A percentile compares a stretch with the other conserved stretches of the same genome.
Conservation (phyloP, 2,797 vertebrate genomes). For the Clamator glandarius region DNA sequence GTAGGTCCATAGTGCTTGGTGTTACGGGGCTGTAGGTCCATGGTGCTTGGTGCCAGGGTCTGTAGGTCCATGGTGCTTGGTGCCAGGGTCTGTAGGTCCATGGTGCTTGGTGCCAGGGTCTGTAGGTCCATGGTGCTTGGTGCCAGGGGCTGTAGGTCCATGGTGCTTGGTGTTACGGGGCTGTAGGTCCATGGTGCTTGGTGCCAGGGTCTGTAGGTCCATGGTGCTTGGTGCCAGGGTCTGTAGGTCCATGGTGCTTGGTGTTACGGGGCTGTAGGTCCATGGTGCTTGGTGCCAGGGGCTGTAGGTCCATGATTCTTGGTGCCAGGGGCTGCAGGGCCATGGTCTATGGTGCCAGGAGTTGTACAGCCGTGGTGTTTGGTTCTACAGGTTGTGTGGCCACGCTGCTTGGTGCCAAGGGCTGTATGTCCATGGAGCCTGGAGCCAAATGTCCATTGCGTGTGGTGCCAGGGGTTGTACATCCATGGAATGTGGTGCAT, state of each 20-base stretch:
- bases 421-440: too few species aligned
- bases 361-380: not conserved
- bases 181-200: rapidly evolving
- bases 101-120: not conserved
- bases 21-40: too few species aligned
- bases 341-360: too few species aligned
- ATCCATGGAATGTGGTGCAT: rapidly evolving
- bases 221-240: rapidly evolving
- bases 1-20: rapidly evolving
- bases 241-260: rapidly evolving
- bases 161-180: rapidly evolving
- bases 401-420: not conserved
- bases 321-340: not conserved
- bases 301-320: rapidly evolving
- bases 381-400: not conserved
- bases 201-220: rapidly evolving
- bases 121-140: not conserved
- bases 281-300: not conserved
- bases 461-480: rapidly evolving
- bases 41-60: too few species aligned
- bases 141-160: rapidly evolving
- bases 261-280: not conserved
- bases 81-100: not conserved
- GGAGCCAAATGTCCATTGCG: too few species aligned
- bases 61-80: not conserved